Percentiles rank a stretch among this genome's conserved stretches.
Conservation (phyloP, 1,140 invertebrate genomes). For the Bombus breviceps region DNA sequence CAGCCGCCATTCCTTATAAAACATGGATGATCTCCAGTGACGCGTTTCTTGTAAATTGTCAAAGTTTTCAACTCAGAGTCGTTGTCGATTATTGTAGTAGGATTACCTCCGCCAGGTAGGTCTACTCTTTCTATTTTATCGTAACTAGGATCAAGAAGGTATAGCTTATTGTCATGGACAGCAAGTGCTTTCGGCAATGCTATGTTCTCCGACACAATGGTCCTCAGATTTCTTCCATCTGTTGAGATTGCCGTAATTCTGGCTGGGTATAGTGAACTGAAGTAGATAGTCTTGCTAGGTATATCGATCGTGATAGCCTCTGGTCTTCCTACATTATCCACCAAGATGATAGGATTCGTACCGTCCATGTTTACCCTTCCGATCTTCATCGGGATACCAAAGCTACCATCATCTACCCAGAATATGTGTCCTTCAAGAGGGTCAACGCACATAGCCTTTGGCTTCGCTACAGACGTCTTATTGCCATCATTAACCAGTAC, state of each 20-base stretch:
- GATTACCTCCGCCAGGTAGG: constrained; percentile 91
- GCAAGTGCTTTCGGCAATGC: constrained; percentile 91
- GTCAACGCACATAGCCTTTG: constrained; percentile 94
- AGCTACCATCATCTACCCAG: constrained; percentile 98
- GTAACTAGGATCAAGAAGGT: constrained; percentile 94
- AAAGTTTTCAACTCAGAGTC: constrained; percentile 94
- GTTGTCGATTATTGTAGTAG: constrained; percentile 91
- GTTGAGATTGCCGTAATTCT: constrained; percentile 89
- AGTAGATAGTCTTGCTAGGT: constrained; percentile 92
- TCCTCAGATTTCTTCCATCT: constrained; percentile 88
- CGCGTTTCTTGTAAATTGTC: constrained; percentile 94
- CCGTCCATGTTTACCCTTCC: constrained; percentile 98
- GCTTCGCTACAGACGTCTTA: constrained; percentile 92
- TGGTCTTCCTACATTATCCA: constrained; percentile 87
- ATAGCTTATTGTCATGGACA: constrained; percentile 92
- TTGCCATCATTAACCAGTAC: constrained; percentile 96
- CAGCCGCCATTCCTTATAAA: constrained; percentile 94
- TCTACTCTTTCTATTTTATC: constrained; percentile 95
- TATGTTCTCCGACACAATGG: constrained; percentile 89
- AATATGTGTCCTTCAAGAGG: constrained; percentile 92
- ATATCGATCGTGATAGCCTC: constrained; percentile 94
- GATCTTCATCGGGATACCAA: constrained; percentile 95
- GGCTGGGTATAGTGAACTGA: constrained; percentile 90
- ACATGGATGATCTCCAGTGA: constrained; percentile 92
- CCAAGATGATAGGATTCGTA: constrained; percentile 87